Base-by-base conservation (phyloP, 1,140 invertebrate genomes). In the Augochlora pura region DNA sequence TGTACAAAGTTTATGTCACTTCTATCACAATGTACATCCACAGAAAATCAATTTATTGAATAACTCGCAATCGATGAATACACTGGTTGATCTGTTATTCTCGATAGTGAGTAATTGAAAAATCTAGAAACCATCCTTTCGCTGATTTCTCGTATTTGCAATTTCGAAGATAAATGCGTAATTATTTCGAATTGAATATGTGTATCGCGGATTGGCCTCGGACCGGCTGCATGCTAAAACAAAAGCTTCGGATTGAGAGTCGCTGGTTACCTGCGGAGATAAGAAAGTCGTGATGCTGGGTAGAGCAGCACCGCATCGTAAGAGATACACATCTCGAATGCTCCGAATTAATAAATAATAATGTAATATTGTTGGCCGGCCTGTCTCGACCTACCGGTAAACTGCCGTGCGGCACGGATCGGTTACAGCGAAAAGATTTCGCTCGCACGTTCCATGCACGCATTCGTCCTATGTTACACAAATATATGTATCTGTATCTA, bases 261-360 rank as follows among this genome's bases (percentile, higher is more conserved):
- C 85, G 78, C 84, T 75, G 84, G 18, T 75, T 86, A 83, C 52
- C 80, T 66, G 60, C 66, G 73, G 73, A 91, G 91, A 91, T 91
- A 92, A 92, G 91, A 87, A 87, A 90, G 89, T 92, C 91, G 91
- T 92, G 91, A 92, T 91, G 71, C 68, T 73, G 79, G 85, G 87
- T 82, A 88, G 87, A 83, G 84, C 82, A 71, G 81, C 74, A 68
- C 57, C 85, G 84, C 82, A 74, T 79, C 74, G 57, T 57, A 82
- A 83, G 74, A 91, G 91, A 93, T 92, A 90, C 89, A 84, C 89
- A 92, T 92, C 91, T 89, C 79, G 82, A 86, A 86, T 90, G 87
- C 86, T 85, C 91, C 91, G 91, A 91, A 92, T 92, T 92, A 92
- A 92, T 92, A 92, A 91, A 92, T 92, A 92, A 92, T 92, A 92